phyloP scores from a whole-genome alignment of 1,140 invertebrate species.

The Rhizoglyphus robini region DNA sequence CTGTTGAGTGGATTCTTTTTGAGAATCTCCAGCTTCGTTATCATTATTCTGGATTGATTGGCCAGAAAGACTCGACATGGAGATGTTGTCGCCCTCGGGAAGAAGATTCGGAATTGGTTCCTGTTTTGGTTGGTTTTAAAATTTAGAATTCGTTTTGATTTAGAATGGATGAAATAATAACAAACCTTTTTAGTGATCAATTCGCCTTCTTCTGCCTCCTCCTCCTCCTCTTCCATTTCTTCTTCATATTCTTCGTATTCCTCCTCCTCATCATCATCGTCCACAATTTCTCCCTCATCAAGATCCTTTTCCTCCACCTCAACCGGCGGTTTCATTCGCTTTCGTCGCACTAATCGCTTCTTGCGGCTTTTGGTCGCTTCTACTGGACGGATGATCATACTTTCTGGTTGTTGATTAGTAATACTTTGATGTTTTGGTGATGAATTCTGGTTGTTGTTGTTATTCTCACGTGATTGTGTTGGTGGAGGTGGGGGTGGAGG shows the following conservation, averaged over 20 bases:
- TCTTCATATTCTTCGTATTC: neutral
- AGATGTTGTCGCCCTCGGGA: neutral
- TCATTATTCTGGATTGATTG: neutral
- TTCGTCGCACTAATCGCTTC: neutral
- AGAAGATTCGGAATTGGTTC: neutral
- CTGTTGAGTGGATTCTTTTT: neutral
- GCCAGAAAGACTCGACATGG: neutral
- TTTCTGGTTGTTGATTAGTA: too few species aligned
- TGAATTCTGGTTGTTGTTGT: neutral
- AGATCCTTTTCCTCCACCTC: neutral
- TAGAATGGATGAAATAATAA: neutral
- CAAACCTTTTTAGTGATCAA: neutral
- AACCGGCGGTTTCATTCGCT: neutral
- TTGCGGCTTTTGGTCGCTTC: neutral
- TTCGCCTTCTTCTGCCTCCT: neutral
- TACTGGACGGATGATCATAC: neutral
- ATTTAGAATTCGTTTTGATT: neutral
- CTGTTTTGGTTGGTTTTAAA: neutral
- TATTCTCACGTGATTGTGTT: neutral
- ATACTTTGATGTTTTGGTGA: too few species aligned
- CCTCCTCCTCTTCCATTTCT: neutral
- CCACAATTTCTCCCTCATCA: slow-evolving; percentile 16
- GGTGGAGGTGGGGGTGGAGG: neutral
- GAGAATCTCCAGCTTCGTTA: neutral
- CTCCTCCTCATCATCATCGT: slow-evolving; percentile 11